Conservation (phyloP, 2,797 vertebrate genomes). For the Borostomias antarcticus region DNA sequence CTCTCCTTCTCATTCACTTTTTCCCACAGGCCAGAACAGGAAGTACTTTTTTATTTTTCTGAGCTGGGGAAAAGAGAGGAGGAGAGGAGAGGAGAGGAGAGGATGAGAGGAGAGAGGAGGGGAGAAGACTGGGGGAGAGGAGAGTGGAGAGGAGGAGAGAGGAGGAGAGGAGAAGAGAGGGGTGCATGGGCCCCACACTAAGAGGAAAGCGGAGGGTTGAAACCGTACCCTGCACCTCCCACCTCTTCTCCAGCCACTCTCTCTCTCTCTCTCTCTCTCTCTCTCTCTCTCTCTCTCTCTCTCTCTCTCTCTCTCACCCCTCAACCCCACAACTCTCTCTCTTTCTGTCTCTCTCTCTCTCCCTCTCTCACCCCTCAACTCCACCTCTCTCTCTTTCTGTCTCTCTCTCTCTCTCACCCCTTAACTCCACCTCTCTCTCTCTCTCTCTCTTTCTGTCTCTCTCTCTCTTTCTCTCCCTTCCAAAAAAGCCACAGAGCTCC, state of each 20-base stretch:
- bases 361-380: background rate
- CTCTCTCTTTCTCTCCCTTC: conserved; percentile 6
- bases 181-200: conserved; percentile 50
- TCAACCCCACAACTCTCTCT: background rate
- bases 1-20: conserved; percentile 49
- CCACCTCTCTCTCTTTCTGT: conserved; percentile 1
- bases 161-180: conserved; percentile 10
- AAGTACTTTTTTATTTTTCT: conserved; percentile 61
- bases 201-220: conserved; percentile 64
- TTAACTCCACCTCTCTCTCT: background rate
- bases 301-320: background rate
- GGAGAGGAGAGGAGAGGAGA: too few relatives aligned
- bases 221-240: conserved; percentile 11
- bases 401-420: conserved; percentile 7
- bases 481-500: conserved; percentile 41
- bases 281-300: background rate
- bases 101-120: too few relatives aligned
- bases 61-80: too few relatives aligned
- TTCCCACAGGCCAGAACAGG: conserved; percentile 81
- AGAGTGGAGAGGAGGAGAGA: too few relatives aligned
- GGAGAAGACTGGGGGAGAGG: conserved; percentile 8
- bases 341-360: background rate
- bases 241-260: background rate
- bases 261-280: background rate
- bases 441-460: conserved; percentile 1